Evolutionary conservation across 2,113 vertebrate genomes (phyloP).

Genomic region (Fregata magnificens): DNA sequence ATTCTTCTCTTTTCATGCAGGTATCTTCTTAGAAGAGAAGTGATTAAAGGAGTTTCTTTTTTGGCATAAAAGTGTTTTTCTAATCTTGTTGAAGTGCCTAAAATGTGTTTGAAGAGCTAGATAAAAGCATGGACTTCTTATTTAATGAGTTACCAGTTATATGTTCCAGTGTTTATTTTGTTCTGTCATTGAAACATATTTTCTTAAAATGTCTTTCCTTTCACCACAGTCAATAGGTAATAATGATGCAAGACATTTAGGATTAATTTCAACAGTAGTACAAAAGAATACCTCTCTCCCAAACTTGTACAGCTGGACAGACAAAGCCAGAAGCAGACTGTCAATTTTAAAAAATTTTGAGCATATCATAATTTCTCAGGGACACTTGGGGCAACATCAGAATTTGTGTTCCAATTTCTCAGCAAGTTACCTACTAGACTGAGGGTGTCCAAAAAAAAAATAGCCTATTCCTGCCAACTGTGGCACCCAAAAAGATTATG

Average conservation of each 20-base stretch:
- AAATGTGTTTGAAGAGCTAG: conserved; percentile 64
- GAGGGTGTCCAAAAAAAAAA: background rate
- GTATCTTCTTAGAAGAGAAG: conserved; percentile 52
- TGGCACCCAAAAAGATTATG: background rate
- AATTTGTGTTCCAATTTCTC: background rate
- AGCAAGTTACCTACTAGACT: background rate
- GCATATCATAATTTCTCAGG: background rate
- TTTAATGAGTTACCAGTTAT: conserved; percentile 53
- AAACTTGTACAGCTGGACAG: background rate
- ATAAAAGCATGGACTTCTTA: conserved; percentile 53
- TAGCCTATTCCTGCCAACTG: background rate
- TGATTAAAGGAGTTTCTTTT: conserved; percentile 59
- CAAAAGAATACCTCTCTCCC: background rate
- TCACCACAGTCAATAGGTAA: background rate
- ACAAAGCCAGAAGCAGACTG: background rate
- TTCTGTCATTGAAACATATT: conserved; percentile 23
- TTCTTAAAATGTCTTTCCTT: conserved; percentile 7
- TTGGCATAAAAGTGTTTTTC: conserved; percentile 59
- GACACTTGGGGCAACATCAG: background rate
- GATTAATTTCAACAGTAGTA: background rate
- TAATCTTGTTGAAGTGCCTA: conserved; percentile 65
- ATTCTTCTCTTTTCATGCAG: conserved; percentile 47
- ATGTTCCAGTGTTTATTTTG: conserved; percentile 48
- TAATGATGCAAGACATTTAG: background rate
- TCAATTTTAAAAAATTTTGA: background rate